A percentile compares a stretch with the other conserved stretches of the same genome.
Conservation (phyloP, 2,797 vertebrate genomes). For the Argyrosomus regius region DNA sequence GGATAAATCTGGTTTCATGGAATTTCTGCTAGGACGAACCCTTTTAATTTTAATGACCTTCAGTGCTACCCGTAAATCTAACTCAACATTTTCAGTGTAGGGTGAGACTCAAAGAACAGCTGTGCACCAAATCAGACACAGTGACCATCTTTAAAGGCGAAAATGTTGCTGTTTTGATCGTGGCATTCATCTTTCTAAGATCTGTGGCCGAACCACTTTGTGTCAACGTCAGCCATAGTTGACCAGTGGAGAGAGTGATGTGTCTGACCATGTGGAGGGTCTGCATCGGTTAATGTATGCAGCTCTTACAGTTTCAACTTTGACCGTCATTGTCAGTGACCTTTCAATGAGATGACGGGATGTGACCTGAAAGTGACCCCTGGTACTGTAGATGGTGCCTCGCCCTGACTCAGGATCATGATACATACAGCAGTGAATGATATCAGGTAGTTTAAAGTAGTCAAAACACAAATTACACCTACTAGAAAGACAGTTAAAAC, state of each 20-base stretch:
- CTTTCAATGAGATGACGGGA: neutral
- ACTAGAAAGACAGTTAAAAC: no score
- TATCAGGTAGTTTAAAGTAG: no score
- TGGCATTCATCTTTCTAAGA: neutral
- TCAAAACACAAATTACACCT: no score
- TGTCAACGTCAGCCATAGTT: no score
- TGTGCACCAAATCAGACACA: neutral
- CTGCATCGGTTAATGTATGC: no score
- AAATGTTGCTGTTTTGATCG: neutral
- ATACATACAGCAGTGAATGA: neutral
- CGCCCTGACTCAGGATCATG: neutral
- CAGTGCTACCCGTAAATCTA: neutral
- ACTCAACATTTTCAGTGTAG: neutral
- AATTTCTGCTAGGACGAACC: neutral
- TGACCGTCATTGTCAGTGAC: neutral
- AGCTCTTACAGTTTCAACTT: no score
- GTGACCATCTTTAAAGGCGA: neutral
- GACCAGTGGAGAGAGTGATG: no score
- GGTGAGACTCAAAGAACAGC: neutral
- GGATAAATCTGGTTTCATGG: constrained; percentile 6
- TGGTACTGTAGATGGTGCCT: no score
- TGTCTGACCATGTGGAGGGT: no score
- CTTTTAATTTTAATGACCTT: neutral
- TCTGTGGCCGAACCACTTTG: neutral
- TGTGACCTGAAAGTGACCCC: neutral